phyloP scores from a whole-genome alignment of 2,113 vertebrate genomes.

The Urocolius indicus region DNA sequence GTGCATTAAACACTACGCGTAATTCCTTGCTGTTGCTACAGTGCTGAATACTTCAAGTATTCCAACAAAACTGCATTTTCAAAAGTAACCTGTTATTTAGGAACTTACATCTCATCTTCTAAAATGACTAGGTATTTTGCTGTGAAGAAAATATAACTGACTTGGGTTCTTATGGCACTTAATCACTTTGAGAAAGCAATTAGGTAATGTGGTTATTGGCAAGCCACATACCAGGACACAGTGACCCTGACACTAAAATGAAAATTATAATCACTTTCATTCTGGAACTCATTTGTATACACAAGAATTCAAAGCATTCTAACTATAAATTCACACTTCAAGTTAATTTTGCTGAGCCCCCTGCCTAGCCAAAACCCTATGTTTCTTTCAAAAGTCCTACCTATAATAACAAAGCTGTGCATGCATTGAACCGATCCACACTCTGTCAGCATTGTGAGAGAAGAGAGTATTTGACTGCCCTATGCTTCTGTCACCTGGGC shows the following conservation, averaged over 20 bases:
- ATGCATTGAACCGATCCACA: background rate
- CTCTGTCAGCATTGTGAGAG: background rate
- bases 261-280: background rate
- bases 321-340: background rate
- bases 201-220: background rate
- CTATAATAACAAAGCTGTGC: background rate
- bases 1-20: background rate
- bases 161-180: background rate
- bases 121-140: background rate
- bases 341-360: background rate
- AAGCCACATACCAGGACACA: background rate
- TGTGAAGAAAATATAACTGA: background rate
- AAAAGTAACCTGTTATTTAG: background rate
- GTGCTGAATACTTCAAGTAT: background rate
- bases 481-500: background rate
- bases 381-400: background rate
- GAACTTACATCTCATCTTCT: background rate
- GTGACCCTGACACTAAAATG: background rate
- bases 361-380: background rate
- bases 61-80: background rate
- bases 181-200: background rate
- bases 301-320: background rate
- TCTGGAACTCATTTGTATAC: background rate
- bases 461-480: accelerated
- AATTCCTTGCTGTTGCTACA: background rate